Percentiles rank a stretch among this genome's conserved stretches.
These are phyloP conservation scores for Stegostoma tigrinum DNA, from an alignment of 2,113 vertebrate species.

Conservation along the genomic window DNA sequence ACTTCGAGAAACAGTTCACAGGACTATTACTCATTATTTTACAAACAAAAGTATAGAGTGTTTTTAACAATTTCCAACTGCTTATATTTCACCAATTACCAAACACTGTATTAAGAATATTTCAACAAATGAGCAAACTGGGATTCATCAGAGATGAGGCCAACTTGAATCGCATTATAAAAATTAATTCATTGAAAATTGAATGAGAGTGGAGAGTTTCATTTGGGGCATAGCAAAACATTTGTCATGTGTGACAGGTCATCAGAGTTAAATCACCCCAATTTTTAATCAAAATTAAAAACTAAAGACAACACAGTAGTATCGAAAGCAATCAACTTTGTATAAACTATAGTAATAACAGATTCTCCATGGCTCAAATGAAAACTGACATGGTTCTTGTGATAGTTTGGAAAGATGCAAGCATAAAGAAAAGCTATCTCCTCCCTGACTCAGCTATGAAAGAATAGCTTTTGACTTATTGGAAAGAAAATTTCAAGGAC, in stretches of 20 bases:
- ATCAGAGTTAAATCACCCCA: not conserved
- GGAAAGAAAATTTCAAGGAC: not conserved
- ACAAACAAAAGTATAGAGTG: not conserved
- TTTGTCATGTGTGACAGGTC: not conserved
- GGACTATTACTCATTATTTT: not conserved
- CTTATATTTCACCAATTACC: not conserved
- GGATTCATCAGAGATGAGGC: not conserved
- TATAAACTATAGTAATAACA: not conserved
- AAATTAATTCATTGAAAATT: not conserved
- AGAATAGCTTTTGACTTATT: not conserved
- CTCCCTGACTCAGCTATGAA: not conserved
- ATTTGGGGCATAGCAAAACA: not conserved
- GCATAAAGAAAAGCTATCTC: not conserved
- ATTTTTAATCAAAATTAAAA: constrained; percentile 1
- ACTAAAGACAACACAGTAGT: no score
- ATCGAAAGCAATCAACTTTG: not conserved
- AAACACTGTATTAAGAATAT: not conserved
- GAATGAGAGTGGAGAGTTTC: no score
- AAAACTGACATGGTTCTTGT: not conserved
- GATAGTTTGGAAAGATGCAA: no score
- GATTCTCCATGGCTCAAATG: not conserved
- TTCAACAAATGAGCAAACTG: not conserved
- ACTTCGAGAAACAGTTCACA: not conserved
- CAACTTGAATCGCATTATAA: not conserved
- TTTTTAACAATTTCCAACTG: not conserved